Percentiles rank a stretch among this genome's conserved stretches.
Conservation (phyloP, 2,113 vertebrate genomes). For the Hyaena hyaena region DNA sequence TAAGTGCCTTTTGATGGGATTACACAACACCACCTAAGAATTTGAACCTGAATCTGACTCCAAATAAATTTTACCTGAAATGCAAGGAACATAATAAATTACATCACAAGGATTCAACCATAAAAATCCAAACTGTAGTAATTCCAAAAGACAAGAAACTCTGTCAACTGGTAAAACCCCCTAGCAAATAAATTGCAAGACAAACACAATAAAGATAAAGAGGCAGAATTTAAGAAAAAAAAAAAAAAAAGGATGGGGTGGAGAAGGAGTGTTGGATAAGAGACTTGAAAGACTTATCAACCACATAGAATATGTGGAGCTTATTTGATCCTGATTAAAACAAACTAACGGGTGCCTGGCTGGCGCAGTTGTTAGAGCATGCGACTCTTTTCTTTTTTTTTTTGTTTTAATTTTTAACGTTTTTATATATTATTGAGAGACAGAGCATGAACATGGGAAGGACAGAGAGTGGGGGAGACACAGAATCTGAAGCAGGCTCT, state of each 20-base stretch:
- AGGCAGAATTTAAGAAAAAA: not conserved
- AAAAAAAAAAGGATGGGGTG: not conserved
- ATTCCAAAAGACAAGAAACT: not conserved
- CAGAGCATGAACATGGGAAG: too few species aligned
- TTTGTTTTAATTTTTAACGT: too few species aligned
- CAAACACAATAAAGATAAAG: not conserved
- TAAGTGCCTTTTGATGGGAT: not conserved
- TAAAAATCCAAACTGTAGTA: conserved; percentile 10
- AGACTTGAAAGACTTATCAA: not conserved
- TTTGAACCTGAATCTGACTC: not conserved
- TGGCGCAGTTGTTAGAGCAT: not conserved
- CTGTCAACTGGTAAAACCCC: not conserved
- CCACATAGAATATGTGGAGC: not conserved
- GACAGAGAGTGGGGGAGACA: too few species aligned
- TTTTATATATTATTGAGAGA: too few species aligned
- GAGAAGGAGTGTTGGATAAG: not conserved
- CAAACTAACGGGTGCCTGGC: not conserved
- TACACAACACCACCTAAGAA: not conserved
- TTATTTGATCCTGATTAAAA: conserved; percentile 24
- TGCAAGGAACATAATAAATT: not conserved
- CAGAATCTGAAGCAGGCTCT: too few species aligned
- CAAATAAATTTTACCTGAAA: not conserved
- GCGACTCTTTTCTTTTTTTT: not conserved
- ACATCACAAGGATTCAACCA: not conserved
- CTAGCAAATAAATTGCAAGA: not conserved